Evolutionary conservation across 2,113 vertebrate genomes (phyloP).

Genomic region (Todiramphus saurophagus): DNA sequence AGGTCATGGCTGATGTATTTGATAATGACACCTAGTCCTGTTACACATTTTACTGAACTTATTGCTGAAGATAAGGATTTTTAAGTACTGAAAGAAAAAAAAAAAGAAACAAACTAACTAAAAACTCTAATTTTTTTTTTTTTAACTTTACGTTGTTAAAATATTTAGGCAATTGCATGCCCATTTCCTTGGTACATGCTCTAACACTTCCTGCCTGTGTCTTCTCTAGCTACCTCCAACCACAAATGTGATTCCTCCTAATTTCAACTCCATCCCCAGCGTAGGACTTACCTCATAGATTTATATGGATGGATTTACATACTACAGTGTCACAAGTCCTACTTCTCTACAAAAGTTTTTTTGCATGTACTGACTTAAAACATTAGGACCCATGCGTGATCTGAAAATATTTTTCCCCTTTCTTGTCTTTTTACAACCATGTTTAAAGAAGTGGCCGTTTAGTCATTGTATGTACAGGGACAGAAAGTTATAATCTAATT

Average conservation of each 20-base stretch:
- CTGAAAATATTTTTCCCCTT: neutral
- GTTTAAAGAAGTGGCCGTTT: neutral
- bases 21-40: neutral
- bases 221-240: neutral
- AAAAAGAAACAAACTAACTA: neutral
- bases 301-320: neutral
- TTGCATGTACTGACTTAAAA: neutral
- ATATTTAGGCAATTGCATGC: neutral
- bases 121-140: neutral
- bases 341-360: neutral
- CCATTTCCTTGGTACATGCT: neutral
- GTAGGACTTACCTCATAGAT: neutral
- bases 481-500: neutral
- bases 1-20: neutral
- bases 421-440: neutral
- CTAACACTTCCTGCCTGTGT: neutral
- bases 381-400: fast-evolving
- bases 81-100: neutral
- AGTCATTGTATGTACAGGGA: neutral
- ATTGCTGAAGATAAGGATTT: neutral
- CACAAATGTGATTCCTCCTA: neutral
- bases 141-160: neutral
- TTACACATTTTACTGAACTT: neutral
- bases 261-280: neutral
- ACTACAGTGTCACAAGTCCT: neutral